Evolutionary conservation across 2,797 vertebrate genomes (phyloP).

Genomic region (Sarcoramphus papa): DNA sequence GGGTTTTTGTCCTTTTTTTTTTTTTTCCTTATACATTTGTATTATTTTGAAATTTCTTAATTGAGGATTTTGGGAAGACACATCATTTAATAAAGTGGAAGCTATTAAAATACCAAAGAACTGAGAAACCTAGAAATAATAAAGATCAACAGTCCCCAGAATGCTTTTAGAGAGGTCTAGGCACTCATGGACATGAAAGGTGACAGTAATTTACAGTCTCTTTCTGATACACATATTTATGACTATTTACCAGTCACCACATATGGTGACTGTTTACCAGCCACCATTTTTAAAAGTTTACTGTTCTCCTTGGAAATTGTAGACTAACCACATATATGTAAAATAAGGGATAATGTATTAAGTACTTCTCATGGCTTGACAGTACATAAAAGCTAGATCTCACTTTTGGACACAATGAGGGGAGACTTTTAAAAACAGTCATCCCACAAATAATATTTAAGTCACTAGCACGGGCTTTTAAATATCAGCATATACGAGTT

Average conservation of each 20-base stretch:
- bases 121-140: neutral
- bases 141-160: neutral
- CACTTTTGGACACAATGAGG: neutral
- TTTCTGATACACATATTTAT: neutral
- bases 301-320: neutral
- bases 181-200: neutral
- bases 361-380: neutral
- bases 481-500: neutral
- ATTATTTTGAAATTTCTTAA: neutral
- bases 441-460: neutral
- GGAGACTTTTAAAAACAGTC: neutral
- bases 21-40: neutral
- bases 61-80: neutral
- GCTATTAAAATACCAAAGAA: neutral
- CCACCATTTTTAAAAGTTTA: neutral
- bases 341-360: neutral
- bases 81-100: neutral
- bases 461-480: neutral
- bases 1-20: fast-evolving
- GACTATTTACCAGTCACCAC: neutral
- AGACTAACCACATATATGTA: neutral
- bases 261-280: neutral
- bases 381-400: neutral
- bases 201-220: neutral
- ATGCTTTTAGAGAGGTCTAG: neutral